These are phyloP conservation scores for Macropodus opercularis DNA, from an alignment of 2,797 vertebrate species.

Conservation along the genomic window DNA sequence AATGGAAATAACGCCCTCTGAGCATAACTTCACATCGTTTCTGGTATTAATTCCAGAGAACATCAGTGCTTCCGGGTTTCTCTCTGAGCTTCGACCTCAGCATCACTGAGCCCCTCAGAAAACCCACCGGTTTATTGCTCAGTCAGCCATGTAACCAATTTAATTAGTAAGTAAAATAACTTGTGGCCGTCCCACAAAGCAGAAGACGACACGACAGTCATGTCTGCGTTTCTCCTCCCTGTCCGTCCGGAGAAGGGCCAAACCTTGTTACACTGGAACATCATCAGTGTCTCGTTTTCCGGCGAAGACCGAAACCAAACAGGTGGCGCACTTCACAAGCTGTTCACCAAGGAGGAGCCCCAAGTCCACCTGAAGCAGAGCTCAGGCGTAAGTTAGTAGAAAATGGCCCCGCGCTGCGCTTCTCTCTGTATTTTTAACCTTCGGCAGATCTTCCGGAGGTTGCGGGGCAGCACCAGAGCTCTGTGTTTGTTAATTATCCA, in stretches of 20 bases:
- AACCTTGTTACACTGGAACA: too few relatives aligned
- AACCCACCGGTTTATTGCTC: slow-evolving; percentile 45
- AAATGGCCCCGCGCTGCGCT: background rate
- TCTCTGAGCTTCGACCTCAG: background rate
- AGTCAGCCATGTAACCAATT: slow-evolving; percentile 62
- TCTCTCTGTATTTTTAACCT: slow-evolving; percentile 5
- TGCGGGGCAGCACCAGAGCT: slow-evolving; percentile 9
- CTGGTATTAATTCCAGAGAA: background rate
- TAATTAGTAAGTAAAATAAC: slow-evolving; percentile 40
- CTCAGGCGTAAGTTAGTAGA: too few relatives aligned
- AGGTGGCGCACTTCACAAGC: too few relatives aligned
- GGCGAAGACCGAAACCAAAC: too few relatives aligned
- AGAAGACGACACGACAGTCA: too few relatives aligned
- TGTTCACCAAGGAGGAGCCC: too few relatives aligned
- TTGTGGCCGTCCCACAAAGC: slow-evolving; percentile 1
- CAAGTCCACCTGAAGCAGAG: too few relatives aligned
- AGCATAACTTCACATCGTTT: background rate
- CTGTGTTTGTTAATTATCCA: slow-evolving; percentile 32
- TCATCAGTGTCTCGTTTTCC: too few relatives aligned
- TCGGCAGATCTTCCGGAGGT: background rate
- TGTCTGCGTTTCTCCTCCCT: too few relatives aligned
- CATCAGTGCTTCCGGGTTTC: slow-evolving; percentile 1
- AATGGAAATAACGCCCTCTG: background rate
- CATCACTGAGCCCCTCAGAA: slow-evolving; percentile 28
- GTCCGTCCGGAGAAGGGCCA: too few relatives aligned